A percentile compares a stretch with the other conserved stretches of the same genome.
Evolutionary conservation across 2,797 vertebrate genomes (phyloP).

Genomic region (Siniperca scherzeri): DNA sequence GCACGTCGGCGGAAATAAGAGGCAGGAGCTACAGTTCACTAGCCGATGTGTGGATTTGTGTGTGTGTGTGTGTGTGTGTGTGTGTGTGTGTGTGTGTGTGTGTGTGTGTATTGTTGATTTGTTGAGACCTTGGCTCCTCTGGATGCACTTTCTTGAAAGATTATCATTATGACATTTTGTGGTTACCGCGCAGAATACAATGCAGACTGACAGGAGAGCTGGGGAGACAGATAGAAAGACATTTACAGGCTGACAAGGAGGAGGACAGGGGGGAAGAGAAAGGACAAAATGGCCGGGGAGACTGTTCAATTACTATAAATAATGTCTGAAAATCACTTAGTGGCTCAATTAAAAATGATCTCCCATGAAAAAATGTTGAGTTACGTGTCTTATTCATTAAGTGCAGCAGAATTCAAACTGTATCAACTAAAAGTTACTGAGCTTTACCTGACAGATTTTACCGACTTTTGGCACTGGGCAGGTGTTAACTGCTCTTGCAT

Average conservation of each 20-base stretch:
- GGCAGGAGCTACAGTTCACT: constrained; percentile 23
- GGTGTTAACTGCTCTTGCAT: background rate
- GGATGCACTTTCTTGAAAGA: constrained; percentile 49
- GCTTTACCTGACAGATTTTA: background rate
- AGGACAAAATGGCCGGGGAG: constrained; percentile 9
- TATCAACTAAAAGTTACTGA: constrained; percentile 2
- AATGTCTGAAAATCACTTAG: constrained; percentile 32
- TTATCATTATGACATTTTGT: constrained; percentile 70
- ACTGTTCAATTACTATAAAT: constrained; percentile 27
- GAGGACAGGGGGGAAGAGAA: constrained; percentile 8
- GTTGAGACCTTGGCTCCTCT: constrained; percentile 26
- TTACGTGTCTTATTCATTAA: constrained; percentile 2
- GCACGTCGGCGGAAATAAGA: constrained; percentile 33
- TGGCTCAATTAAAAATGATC: constrained; percentile 16
- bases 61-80: constrained; percentile 27
- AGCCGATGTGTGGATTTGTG: constrained; percentile 26
- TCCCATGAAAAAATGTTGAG: background rate
- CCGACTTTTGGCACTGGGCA: background rate
- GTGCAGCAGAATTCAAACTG: background rate
- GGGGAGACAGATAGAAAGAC: constrained; percentile 45
- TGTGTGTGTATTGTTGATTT: constrained; percentile 48
- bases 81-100: constrained; percentile 29
- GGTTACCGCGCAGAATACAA: constrained; percentile 41
- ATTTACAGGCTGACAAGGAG: constrained; percentile 45
- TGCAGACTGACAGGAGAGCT: constrained; percentile 41